These are phyloP conservation scores for Diplosoma virens DNA, from an alignment of 23 tunicate species.

Conservation along the genomic window DNA sequence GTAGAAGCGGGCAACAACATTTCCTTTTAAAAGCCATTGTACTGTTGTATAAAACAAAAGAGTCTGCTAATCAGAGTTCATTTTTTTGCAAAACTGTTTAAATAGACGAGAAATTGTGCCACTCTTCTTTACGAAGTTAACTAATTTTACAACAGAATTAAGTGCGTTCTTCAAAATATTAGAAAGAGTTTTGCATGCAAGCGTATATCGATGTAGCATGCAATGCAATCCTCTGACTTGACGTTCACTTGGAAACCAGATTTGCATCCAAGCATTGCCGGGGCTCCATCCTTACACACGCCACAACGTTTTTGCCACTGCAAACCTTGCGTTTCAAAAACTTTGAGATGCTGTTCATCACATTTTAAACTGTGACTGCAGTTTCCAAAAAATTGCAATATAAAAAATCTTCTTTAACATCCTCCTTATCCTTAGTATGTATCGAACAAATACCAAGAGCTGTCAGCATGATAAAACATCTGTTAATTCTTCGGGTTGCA, in stretches of 20 bases:
- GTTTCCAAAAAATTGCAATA: slow-evolving; percentile 26
- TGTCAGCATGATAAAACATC: slow-evolving; percentile 49
- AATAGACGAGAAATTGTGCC: slow-evolving; percentile 32
- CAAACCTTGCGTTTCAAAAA: slow-evolving; percentile 21
- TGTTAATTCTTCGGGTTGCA: slow-evolving; percentile 28
- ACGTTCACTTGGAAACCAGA: slow-evolving; percentile 60
- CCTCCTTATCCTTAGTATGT: slow-evolving; percentile 17
- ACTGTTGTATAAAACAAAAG: too few species aligned
- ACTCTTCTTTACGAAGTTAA: slow-evolving; percentile 27
- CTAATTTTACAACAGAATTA: slow-evolving; percentile 44
- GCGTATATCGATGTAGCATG: slow-evolving; percentile 43
- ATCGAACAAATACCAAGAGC: slow-evolving; percentile 54
- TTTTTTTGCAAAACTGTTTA: slow-evolving; percentile 49
- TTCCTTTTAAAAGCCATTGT: too few species aligned
- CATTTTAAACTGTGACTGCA: slow-evolving; percentile 31
- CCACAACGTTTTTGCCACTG: slow-evolving; percentile 53
- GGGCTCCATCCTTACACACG: slow-evolving; percentile 40
- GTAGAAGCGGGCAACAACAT: too few species aligned
- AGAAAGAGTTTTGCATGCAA: slow-evolving; percentile 48
- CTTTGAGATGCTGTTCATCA: slow-evolving; percentile 33
- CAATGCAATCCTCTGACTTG: slow-evolving; percentile 46
- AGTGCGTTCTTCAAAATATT: slow-evolving; percentile 27
- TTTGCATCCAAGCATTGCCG: slow-evolving; percentile 40
- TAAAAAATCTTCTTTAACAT: slow-evolving; percentile 54
- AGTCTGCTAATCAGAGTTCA: slow-evolving; percentile 29